phyloP scores from a whole-genome alignment of 2,888 invertebrate species.

The Scaptomyza cyrtandrae region DNA sequence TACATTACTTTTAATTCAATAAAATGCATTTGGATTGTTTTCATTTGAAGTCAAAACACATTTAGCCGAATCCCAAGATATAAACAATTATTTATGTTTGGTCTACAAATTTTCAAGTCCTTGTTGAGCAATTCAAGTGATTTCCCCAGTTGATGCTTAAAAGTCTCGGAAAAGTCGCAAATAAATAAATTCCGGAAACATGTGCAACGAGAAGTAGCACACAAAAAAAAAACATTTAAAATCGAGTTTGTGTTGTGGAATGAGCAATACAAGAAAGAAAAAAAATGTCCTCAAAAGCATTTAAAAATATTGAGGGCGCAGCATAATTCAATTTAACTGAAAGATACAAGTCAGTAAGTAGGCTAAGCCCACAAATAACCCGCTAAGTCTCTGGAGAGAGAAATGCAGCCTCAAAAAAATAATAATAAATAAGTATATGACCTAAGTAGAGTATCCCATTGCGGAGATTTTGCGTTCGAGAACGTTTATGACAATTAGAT shows the following conservation, averaged over 20 bases:
- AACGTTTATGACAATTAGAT: conserved; percentile 77
- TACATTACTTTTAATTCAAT: conserved; percentile 5
- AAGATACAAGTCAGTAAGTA: conserved; percentile 53
- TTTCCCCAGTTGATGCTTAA: conserved; percentile 71
- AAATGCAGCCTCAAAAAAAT: conserved; percentile 34
- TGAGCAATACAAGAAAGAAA: too few species aligned
- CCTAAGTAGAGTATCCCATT: conserved; percentile 28
- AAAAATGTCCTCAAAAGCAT: conserved; percentile 78
- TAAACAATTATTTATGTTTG: background rate
- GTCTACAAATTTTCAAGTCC: conserved; percentile 21
- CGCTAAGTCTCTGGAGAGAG: conserved; percentile 5
- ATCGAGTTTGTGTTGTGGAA: background rate
- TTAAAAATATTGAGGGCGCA: conserved; percentile 61
- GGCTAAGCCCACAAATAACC: conserved; percentile 33
- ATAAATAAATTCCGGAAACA: conserved; percentile 29
- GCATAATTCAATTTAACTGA: conserved; percentile 65
- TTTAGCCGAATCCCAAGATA: background rate
- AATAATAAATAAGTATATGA: conserved; percentile 1
- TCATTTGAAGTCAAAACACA: background rate
- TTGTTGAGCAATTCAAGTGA: conserved; percentile 46
- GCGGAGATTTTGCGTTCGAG: conserved; percentile 58
- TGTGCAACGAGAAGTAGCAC: background rate
- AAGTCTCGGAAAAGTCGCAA: conserved; percentile 41
- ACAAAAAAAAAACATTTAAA: background rate
- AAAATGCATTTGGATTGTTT: background rate